Evolutionary conservation across 2,797 vertebrate species (phyloP), one percentile per base, ranked within the genome.

Genomic region (Sebastes miniatus): DNA sequence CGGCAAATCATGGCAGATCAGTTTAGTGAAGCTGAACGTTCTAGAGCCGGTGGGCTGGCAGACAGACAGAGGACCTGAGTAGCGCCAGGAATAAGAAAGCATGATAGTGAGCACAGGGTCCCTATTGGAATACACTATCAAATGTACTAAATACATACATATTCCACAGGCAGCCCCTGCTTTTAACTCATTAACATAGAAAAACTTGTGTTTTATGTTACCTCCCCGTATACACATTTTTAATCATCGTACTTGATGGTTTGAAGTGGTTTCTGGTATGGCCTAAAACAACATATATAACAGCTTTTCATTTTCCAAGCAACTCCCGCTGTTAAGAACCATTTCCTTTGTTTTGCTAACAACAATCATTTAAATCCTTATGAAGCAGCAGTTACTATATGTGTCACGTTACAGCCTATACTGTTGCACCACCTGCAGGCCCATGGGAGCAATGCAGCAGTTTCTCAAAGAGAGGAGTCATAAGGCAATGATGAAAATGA

Each of bases 391-490:
- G 83, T 78, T 68, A 72, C 77, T 71, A 10, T n/a, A 43, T 8
- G 68, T 59, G 56, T 69, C 61, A 61, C 39, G 20, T 71, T 77
- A 93, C 83, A 83, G 87, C 93, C 91, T 93, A 63, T 93, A 65
- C 92, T 91, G 87, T 92, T 93, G 93, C 95, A 93, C 95, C 96
- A 95, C 94, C 95, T 93, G 89, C 94, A 95, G 96, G 94, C 73
- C 77, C 76, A 36, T 29, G 62, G 79, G 66, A 89, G 92, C 69
- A 93, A 47, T 89, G 89, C 94, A 91, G 77, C 57, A 52, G 50
- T 24, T n/a, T 57, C 61, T 62, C 59, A 47, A 47, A 63, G n/a
- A 12, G 32, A 58, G 47, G 76, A 32, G 62, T 81, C 50, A 63
- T 18, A 16, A 63, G 24, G 31, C 27, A 52, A 4, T 27, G 67